phyloP scores from a whole-genome alignment of 2,113 vertebrate genomes.

The Perccottus glenii region DNA sequence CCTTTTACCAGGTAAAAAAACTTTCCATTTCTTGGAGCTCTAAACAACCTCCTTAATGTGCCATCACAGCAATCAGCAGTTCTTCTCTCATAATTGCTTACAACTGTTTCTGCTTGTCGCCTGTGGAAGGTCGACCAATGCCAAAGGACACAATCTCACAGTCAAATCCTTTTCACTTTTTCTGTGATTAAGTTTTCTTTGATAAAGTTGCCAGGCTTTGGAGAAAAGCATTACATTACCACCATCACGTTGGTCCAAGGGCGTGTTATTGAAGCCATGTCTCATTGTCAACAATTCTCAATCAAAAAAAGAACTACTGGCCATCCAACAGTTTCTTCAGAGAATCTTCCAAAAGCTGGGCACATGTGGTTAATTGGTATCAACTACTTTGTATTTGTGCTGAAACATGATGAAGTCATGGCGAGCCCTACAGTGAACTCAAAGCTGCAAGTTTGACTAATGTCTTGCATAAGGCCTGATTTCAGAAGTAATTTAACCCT shows the following conservation, averaged over 20 bases:
- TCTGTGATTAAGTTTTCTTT: conserved; percentile 9
- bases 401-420: too few species aligned
- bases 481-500: too few species aligned
- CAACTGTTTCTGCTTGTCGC: neutral
- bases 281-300: too few species aligned
- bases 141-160: neutral
- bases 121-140: neutral
- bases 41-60: neutral
- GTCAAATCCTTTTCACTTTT: neutral
- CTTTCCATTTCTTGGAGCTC: neutral
- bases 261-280: neutral
- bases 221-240: neutral
- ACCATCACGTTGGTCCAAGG: neutral
- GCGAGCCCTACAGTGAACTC: too few species aligned
- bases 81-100: conserved; percentile 5
- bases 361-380: neutral
- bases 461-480: too few species aligned
- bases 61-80: conserved; percentile 9
- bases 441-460: neutral
- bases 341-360: neutral
- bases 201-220: neutral
- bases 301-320: neutral
- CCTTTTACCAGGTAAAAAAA: neutral
- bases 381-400: too few species aligned
- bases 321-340: neutral